Conservation (phyloP, 2,888 invertebrate genomes). For the Dichetophora obliterata region DNA sequence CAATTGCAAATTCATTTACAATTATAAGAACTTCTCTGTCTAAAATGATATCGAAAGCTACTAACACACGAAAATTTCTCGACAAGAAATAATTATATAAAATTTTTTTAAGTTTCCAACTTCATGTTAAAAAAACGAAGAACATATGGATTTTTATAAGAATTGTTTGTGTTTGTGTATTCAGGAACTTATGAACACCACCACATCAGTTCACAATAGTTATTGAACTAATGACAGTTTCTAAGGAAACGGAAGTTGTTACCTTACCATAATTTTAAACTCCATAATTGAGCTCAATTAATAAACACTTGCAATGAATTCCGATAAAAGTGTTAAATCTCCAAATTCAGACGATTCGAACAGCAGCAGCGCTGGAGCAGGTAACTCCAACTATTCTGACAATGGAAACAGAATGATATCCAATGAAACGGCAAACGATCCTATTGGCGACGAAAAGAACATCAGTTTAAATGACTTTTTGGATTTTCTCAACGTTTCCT, state of each 20-base stretch:
- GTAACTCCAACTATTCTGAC: conserved; percentile 23
- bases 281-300: neutral
- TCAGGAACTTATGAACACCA: neutral
- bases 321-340: neutral
- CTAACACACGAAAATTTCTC: too few relatives aligned
- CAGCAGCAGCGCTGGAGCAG: neutral
- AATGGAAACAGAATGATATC: conserved; percentile 39
- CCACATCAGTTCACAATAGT: conserved; percentile 1
- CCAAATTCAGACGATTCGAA: conserved; percentile 19
- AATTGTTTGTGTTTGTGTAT: too few relatives aligned
- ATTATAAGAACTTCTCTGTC: too few relatives aligned
- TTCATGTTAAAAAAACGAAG: too few relatives aligned
- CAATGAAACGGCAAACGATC: neutral
- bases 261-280: neutral
- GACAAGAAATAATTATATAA: too few relatives aligned
- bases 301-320: conserved; percentile 22
- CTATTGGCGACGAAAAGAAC: conserved; percentile 41
- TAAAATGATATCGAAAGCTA: too few relatives aligned
- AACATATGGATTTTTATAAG: too few relatives aligned
- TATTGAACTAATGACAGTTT: neutral
- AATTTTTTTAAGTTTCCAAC: too few relatives aligned
- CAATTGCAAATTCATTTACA: too few relatives aligned
- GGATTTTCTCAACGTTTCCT: conserved; percentile 68
- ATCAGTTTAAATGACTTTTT: conserved; percentile 68
- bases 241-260: conserved; percentile 46